Conservation (phyloP, 30 jellyfish, hydroid and myxozoan species). For the Cassiopea xamachana region DNA sequence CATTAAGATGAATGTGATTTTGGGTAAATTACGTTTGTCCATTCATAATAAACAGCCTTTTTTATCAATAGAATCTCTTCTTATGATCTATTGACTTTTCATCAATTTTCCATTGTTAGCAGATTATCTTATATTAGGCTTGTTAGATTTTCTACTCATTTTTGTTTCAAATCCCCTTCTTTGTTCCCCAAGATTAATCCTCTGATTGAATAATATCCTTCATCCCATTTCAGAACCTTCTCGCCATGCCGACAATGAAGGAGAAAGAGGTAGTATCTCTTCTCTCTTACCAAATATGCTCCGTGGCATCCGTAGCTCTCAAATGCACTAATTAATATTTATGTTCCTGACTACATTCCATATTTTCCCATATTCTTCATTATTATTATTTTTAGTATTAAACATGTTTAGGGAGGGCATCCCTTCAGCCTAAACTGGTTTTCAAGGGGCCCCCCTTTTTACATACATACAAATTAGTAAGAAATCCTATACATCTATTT, state of each 20-base stretch:
- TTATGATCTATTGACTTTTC: conserved; percentile 49
- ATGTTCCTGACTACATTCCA: not conserved
- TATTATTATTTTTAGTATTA: too few relatives aligned
- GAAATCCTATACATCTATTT: too few relatives aligned
- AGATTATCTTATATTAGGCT: conserved; percentile 21
- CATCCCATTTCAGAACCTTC: conserved; percentile 76
- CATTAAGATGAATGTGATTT: not conserved
- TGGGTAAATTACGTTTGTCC: conserved; percentile 4
- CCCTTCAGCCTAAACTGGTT: too few relatives aligned
- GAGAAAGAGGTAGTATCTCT: conserved; percentile 85
- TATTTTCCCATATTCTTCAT: too few relatives aligned
- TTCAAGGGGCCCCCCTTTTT: too few relatives aligned
- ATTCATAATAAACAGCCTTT: conserved; percentile 2
- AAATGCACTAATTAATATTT: not conserved
- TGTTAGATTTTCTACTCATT: conserved; percentile 8
- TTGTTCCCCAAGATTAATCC: conserved; percentile 20
- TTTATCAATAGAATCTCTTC: conserved; percentile 9
- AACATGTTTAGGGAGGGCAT: too few relatives aligned
- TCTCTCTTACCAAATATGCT: conserved; percentile 8
- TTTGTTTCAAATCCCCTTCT: conserved; percentile 32
- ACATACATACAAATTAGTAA: too few relatives aligned
- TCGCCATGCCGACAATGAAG: conserved; percentile 98
- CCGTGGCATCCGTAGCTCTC: not conserved
- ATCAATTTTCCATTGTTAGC: conserved; percentile 30
- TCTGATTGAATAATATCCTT: conserved; percentile 22